Evolutionary conservation across 2,797 vertebrate genomes (phyloP).

Genomic region (Sylvia borin): DNA sequence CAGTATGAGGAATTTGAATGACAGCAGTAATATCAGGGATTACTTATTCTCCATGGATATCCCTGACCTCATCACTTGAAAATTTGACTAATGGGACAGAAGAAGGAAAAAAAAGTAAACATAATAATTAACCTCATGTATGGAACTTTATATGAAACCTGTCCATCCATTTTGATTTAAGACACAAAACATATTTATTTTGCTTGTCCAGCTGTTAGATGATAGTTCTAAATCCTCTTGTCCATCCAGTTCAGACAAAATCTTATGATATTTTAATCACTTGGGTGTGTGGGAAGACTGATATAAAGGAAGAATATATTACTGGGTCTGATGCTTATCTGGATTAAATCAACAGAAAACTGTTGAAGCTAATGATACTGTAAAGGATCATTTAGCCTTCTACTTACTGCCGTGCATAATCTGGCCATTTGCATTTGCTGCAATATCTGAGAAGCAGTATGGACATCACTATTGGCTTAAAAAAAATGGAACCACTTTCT

Average conservation of each 20-base stretch:
- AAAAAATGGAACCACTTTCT: neutral
- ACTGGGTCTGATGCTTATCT: constrained; percentile 12
- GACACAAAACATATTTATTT: constrained; percentile 34
- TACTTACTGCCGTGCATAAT: neutral
- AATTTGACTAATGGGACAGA: constrained; percentile 72
- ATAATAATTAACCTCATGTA: constrained; percentile 63
- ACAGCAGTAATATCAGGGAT: constrained; percentile 61
- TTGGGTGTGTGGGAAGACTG: constrained; percentile 5
- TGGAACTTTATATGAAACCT: constrained; percentile 65
- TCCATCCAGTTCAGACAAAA: constrained; percentile 54
- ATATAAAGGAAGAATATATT: neutral
- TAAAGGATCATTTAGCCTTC: constrained; percentile 7
- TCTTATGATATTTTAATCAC: constrained; percentile 28
- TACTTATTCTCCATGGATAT: constrained; percentile 54
- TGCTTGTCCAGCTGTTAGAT: constrained; percentile 70
- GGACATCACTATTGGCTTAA: neutral
- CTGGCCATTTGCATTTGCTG: neutral
- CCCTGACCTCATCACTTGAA: constrained; percentile 8
- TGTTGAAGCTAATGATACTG: constrained; percentile 26
- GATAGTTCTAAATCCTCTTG: constrained; percentile 64
- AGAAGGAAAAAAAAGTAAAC: constrained; percentile 70
- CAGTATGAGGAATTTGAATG: constrained; percentile 66
- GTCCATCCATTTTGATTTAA: constrained; percentile 50
- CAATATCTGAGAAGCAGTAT: neutral
- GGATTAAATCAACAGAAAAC: constrained; percentile 21